Conservation (phyloP, 2,113 vertebrate genomes). For the Micromys minutus region DNA sequence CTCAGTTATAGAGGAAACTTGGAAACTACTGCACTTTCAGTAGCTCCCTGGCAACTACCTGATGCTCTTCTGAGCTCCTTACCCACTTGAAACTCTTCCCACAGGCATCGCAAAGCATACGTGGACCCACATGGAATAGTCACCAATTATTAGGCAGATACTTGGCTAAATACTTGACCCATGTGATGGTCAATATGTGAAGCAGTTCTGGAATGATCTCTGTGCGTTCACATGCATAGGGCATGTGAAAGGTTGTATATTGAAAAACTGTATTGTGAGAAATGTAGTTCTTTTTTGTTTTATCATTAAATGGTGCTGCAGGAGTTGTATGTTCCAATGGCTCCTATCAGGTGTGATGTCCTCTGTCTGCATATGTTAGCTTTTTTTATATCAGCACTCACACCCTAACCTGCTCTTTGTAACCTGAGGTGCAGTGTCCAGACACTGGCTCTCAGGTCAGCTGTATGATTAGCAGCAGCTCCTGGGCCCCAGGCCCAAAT, state of each 20-base stretch:
- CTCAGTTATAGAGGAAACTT: background rate
- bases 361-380: background rate
- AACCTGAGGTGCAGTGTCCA: background rate
- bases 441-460: background rate
- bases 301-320: background rate
- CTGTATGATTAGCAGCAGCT: background rate
- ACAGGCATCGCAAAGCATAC: background rate
- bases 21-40: background rate
- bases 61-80: background rate
- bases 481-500: background rate
- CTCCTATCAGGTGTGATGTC: background rate
- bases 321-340: background rate
- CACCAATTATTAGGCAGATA: background rate
- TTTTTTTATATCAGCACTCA: background rate
- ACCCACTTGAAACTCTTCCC: background rate
- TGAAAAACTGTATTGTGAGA: background rate
- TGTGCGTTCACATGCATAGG: background rate
- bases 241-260: background rate
- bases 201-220: slow-evolving; percentile 28
- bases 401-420: background rate
- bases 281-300: slow-evolving; percentile 45
- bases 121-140: background rate
- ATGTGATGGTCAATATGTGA: slow-evolving; percentile 25
- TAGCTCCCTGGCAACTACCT: background rate
- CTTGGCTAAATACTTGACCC: slow-evolving; percentile 8